Conservation (phyloP, 2,888 invertebrate species). For the Odontothrips loti region DNA sequence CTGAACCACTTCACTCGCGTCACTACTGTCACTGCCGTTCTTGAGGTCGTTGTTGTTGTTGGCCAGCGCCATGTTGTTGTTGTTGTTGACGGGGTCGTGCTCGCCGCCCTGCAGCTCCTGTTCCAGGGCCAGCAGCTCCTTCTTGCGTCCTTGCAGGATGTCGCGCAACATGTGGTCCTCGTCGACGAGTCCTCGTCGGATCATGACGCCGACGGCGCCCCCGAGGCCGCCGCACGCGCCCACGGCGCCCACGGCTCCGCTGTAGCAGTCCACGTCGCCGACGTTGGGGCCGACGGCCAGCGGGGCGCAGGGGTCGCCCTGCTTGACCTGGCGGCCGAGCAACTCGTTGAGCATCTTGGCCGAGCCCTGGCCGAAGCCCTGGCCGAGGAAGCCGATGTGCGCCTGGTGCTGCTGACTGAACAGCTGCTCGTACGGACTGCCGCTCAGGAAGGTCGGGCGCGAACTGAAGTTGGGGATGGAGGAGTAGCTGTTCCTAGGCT, state of each 20-base stretch:
- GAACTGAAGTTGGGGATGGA: slow-evolving; percentile 71
- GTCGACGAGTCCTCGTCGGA: slow-evolving; percentile 45
- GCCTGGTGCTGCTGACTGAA: slow-evolving; percentile 64
- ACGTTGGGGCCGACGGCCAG: neutral
- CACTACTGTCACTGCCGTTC: slow-evolving; percentile 38
- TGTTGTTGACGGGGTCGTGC: slow-evolving; percentile 49
- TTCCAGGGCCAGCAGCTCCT: slow-evolving; percentile 68
- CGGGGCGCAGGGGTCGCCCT: slow-evolving; percentile 41
- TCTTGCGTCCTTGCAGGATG: slow-evolving; percentile 84
- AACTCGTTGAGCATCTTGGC: slow-evolving; percentile 90
- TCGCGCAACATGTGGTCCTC: slow-evolving; percentile 86
- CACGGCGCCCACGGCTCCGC: slow-evolving; percentile 55
- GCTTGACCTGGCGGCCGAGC: slow-evolving; percentile 73
- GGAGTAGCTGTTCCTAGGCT: slow-evolving; percentile 89
- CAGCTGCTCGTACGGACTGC: slow-evolving; percentile 83
- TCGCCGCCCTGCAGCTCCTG: slow-evolving; percentile 56
- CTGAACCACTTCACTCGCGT: slow-evolving; percentile 32
- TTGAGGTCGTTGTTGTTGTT: slow-evolving; percentile 51
- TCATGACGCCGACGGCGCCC: slow-evolving; percentile 53
- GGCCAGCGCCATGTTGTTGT: slow-evolving; percentile 41
- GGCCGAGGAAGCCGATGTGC: slow-evolving; percentile 74
- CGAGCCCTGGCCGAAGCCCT: slow-evolving; percentile 69
- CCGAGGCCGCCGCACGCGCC: slow-evolving; percentile 50
- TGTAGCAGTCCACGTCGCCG: slow-evolving; percentile 43
- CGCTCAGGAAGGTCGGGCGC: slow-evolving; percentile 76